Evolutionary conservation across 2,113 vertebrate species (phyloP), one percentile per base, ranked within the genome.

Genomic region (Tiliqua scincoides): DNA sequence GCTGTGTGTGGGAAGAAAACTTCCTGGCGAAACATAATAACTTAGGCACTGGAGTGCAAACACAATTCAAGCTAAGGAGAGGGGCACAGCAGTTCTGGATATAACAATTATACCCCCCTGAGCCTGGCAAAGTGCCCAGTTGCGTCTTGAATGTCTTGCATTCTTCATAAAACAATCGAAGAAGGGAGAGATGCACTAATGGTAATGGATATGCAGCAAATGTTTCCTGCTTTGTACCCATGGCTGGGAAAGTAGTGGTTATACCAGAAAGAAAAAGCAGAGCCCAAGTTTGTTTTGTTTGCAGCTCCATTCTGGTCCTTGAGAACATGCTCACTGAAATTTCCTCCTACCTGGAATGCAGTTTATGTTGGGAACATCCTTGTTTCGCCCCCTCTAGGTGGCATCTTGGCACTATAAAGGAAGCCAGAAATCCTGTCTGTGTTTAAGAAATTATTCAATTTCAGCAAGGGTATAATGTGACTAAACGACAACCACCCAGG

Each of bases 321-420:
- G 80, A 0, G 62, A 67, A 3, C 21, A 83, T 35, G 72, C 40
- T 23, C 5, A 52, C 0, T 59, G n/a, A 54, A 85, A 5, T 6
- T 82, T 87, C 76, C 25, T 54, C 81, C 40, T 81, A 27, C 20
- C 30, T 57, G 61, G 6, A 6, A 35, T 0, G 0, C 57, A 73
- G 21, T 15, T 3, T 57, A 62, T 73, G 21, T 76, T 59, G 23
- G 20, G 30, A 87, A 35, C 9, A 73, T 91, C 79, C 71, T 57
- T 86, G 35, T 78, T 85, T 57, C 86, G 70, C 68, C 75, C 87
- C 93, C 94, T 89, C 92, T 95, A 95, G 95, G 74, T 94, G 95
- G 93, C 95, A 93, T 93, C 59, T 68, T 75, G 85, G 84, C 88
- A 89, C 92, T 90, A 52, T 80, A 87, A 91, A 92, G 91, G 61